Percentiles rank a stretch among this genome's conserved stretches.
phyloP scores from a whole-genome alignment of 2,888 invertebrate genomes.

The Chymomyza fuscimana region DNA sequence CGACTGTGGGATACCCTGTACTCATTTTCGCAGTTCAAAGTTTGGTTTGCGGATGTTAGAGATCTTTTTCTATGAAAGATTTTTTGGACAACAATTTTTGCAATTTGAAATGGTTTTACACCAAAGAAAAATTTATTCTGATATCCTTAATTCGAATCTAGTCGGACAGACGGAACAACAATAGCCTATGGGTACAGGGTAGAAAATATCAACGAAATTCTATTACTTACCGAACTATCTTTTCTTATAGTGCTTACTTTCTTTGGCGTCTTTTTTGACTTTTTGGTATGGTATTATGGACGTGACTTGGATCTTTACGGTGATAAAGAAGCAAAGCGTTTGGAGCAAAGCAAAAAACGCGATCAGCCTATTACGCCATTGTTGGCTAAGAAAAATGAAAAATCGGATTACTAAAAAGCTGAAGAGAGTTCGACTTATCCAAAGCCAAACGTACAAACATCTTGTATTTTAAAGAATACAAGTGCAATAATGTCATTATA shows the following conservation, averaged over 20 bases:
- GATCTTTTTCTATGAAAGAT: no score
- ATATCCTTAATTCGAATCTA: no score
- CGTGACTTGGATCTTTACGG: conserved; percentile 83
- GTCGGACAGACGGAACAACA: no score
- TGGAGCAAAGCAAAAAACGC: conserved; percentile 53
- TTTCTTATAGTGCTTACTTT: conserved; percentile 81
- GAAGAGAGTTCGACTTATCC: conserved; percentile 13
- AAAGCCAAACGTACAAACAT: conserved; percentile 58
- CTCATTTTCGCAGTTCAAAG: background rate
- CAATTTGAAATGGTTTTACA: no score
- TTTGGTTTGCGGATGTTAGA: no score
- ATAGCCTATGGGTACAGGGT: background rate
- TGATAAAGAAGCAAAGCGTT: conserved; percentile 70
- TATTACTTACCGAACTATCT: conserved; percentile 8
- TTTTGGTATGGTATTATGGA: conserved; percentile 83
- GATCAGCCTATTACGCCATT: conserved; percentile 74
- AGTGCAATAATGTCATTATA: conserved; percentile 16
- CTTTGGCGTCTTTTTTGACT: conserved; percentile 83
- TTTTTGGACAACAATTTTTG: no score
- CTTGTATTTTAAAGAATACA: conserved; percentile 25
- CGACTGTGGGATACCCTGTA: background rate
- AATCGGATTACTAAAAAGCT: conserved; percentile 26
- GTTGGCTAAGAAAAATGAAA: conserved; percentile 53
- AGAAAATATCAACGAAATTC: background rate
- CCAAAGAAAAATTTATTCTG: no score